Evolutionary conservation across 1,140 invertebrate species (phyloP), one percentile per base, ranked within the genome.

Genomic region (Hyles vespertilio): DNA sequence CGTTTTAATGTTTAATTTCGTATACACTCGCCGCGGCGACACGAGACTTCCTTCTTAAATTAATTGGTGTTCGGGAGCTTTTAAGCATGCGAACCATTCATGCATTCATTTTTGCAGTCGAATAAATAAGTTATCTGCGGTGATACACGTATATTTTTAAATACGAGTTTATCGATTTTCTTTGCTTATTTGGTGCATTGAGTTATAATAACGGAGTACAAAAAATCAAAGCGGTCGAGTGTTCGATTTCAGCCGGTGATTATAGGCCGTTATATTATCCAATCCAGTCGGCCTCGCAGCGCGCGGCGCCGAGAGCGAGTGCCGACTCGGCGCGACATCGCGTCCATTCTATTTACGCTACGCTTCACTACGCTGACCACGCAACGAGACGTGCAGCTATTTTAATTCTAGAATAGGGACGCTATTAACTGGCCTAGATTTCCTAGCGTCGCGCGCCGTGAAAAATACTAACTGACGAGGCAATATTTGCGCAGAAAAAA

Each of bases 381-480:
- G 77, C 69, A 68, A 66, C 62, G 62, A 67, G 68, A 70, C 66
- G 65, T 67, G 73, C 61, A 61, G 61, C 59, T 78, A 74, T 83
- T 69, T 61, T 72, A 65, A 79, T 77, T 73, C 78, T 82, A 82
- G 75, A 75, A 82, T 76, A 74, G 75, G 73, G 72, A 72, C 67
- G 70, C 63, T 67, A 72, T 77, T 74, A 72, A 72, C 73, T 79
- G 81, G 63, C 80, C 81, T 84, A 86, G 77, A 81, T 84, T 77
- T 73, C 58, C 59, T 71, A 58, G 44, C 51, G 40, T 3, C 52
- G 52, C 32, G 8, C 34, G 22, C n/a, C 40, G 58, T 59, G 67
- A 71, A 75, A 70, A 79, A 74, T 72, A 40, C 36, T 40, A 5
- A 40, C 36, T 40, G 36, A 40, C 36, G 36, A 40, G 36, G 36